These are phyloP conservation scores for Limonius californicus DNA, from an alignment of 1,140 invertebrate species.

Conservation along the genomic window DNA sequence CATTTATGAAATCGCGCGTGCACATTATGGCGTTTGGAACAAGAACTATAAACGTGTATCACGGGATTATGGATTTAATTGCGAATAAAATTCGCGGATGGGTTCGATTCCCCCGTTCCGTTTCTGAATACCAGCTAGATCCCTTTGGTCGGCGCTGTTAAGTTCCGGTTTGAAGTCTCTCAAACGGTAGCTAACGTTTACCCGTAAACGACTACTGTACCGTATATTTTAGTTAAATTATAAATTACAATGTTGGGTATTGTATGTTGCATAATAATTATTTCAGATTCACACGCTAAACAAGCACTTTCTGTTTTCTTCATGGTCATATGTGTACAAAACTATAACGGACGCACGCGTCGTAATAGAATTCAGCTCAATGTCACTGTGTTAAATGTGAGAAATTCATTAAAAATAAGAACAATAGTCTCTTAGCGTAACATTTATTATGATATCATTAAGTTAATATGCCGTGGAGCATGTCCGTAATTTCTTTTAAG, in stretches of 20 bases:
- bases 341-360: constrained; percentile 11
- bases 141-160: too few species aligned
- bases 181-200: too few species aligned
- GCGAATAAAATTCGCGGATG: constrained; percentile 24
- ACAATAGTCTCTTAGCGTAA: background rate
- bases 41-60: constrained; percentile 34
- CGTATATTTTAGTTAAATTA: constrained; percentile 1
- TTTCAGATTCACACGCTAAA: constrained; percentile 10
- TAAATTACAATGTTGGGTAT: background rate
- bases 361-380: background rate
- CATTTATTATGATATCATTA: constrained; percentile 5
- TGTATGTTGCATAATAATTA: constrained; percentile 7
- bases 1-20: constrained; percentile 30
- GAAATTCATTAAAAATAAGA: constrained; percentile 10
- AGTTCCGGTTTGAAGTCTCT: too few species aligned
- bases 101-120: background rate
- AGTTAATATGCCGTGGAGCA: background rate
- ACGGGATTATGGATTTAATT: constrained; percentile 32
- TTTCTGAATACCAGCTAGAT: too few species aligned
- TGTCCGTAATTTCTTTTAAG: too few species aligned
- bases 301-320: constrained; percentile 10
- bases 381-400: constrained; percentile 12
- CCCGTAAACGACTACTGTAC: background rate
- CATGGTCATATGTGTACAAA: constrained; percentile 5
- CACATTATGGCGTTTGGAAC: constrained; percentile 36